These are phyloP conservation scores for Ochropleura leucogaster DNA, from an alignment of 2,888 invertebrate genomes.

Conservation along the genomic window DNA sequence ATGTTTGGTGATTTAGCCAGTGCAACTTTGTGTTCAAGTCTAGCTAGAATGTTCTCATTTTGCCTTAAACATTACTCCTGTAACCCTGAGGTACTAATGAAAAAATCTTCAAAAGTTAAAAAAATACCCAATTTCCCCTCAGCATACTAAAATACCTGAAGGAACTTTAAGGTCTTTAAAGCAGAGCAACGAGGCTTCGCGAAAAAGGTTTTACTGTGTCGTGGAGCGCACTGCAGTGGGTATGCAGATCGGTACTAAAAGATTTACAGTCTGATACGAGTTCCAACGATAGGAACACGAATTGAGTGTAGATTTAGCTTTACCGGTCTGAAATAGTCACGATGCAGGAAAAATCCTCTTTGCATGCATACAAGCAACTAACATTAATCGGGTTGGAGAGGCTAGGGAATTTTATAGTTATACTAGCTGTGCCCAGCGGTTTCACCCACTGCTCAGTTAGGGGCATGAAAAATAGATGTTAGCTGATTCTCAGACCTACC, in stretches of 20 bases:
- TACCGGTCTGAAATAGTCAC: constrained; percentile 5
- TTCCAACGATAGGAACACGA: constrained; percentile 28
- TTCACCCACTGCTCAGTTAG: too few species aligned
- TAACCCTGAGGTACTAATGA: too few species aligned
- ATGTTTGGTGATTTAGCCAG: neutral
- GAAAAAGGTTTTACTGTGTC: constrained; percentile 29
- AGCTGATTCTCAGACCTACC: too few species aligned
- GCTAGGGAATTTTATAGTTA: neutral
- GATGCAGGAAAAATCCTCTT: neutral
- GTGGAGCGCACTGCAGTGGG: constrained; percentile 47
- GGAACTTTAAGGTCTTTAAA: constrained; percentile 21
- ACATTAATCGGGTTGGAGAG: neutral
- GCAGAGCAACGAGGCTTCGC: neutral
- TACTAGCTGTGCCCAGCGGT: too few species aligned
- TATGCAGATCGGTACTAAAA: constrained; percentile 55
- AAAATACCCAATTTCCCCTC: neutral
- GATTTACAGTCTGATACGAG: constrained; percentile 43
- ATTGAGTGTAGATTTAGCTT: constrained; percentile 13
- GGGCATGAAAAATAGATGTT: too few species aligned
- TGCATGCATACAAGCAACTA: too few species aligned
- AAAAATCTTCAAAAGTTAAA: neutral
- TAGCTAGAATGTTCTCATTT: neutral
- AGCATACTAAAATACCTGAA: neutral
- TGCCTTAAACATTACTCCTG: neutral
- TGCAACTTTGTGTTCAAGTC: neutral